Conservation (phyloP, 2,113 vertebrate species). For the Porphyrio hochstetteri region DNA sequence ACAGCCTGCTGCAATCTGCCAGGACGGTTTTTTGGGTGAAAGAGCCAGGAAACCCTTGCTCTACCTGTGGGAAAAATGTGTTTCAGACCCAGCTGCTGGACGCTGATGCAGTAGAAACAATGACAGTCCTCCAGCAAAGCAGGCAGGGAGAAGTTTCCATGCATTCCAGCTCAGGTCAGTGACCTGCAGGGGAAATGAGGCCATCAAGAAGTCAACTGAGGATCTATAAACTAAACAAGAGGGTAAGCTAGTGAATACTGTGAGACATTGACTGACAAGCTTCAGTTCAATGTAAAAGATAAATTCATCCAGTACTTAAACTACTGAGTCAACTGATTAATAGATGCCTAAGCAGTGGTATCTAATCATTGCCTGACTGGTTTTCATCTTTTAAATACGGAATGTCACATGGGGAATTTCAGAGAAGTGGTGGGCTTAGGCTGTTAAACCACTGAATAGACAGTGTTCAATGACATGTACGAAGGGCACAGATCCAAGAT, state of each 20-base stretch:
- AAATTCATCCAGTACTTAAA: neutral
- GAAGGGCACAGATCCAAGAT: neutral
- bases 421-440: neutral
- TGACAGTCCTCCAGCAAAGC: neutral
- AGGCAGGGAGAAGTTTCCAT: neutral
- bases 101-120: neutral
- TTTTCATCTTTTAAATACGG: neutral
- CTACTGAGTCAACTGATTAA: neutral
- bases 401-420: fast-evolving
- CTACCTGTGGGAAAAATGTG: neutral
- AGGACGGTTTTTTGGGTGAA: neutral
- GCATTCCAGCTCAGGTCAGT: neutral
- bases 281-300: neutral
- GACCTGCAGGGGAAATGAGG: neutral
- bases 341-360: neutral
- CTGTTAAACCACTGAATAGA: neutral
- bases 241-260: neutral
- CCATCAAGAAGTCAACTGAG: neutral
- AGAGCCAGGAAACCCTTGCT: neutral
- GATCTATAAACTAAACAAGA: constrained; percentile 30
- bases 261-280: neutral
- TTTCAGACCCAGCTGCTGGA: neutral
- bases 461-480: neutral
- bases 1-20: neutral
- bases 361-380: neutral